phyloP scores from a whole-genome alignment of 1,140 invertebrate species.

The Matsumurasca onukii region DNA sequence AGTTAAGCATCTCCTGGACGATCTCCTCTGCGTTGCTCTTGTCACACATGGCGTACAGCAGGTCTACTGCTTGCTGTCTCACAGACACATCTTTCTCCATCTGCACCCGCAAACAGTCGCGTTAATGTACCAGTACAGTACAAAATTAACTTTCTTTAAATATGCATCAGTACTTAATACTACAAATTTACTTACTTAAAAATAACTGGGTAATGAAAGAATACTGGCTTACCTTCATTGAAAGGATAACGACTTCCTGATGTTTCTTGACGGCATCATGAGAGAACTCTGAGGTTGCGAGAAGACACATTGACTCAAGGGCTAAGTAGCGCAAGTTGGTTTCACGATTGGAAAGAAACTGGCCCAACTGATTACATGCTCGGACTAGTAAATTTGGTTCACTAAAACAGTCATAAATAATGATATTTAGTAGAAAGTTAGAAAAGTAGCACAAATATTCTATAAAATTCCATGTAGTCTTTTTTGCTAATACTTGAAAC shows the following conservation, averaged over 20 bases:
- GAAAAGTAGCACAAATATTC: no score
- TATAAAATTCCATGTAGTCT: no score
- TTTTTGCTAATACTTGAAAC: no score
- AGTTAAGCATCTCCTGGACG: constrained; percentile 99
- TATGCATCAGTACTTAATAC: not conserved
- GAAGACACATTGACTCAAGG: constrained; percentile 98
- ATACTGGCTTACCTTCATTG: constrained; percentile 84
- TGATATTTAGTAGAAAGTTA: no score
- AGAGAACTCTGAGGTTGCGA: constrained; percentile 99
- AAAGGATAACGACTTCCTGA: constrained; percentile 98
- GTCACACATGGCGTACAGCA: constrained; percentile 99
- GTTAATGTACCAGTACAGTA: no score
- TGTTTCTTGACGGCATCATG: constrained; percentile 99
- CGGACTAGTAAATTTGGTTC: constrained; percentile 96
- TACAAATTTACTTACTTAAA: no score
- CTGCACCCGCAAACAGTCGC: constrained; percentile 46
- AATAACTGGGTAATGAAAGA: no score
- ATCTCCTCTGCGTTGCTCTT: constrained; percentile 99
- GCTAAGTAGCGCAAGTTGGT: constrained; percentile 98
- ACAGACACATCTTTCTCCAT: constrained; percentile 99
- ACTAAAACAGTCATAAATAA: constrained; percentile 51
- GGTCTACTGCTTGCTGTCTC: constrained; percentile 95
- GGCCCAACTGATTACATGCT: constrained; percentile 98
- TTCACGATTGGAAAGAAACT: constrained; percentile 97
- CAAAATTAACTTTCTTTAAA: not conserved